Evolutionary conservation across 2,797 vertebrate species (phyloP).

Genomic region (Basileuterus tristriatus): DNA sequence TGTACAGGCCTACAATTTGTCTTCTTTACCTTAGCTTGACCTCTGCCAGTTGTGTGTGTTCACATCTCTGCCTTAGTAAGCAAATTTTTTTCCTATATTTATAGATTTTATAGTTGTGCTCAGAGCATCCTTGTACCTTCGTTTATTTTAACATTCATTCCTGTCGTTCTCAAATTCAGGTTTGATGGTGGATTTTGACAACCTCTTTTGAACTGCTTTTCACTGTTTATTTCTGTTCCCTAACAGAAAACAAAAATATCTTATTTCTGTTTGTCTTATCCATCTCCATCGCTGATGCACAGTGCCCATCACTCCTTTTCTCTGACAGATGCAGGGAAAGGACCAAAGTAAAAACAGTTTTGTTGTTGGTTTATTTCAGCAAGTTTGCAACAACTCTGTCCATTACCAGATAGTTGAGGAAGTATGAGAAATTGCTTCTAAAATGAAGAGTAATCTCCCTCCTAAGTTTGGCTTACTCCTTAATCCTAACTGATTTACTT

Average conservation of each 20-base stretch:
- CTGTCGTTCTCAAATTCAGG: background rate
- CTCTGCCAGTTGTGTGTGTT: background rate
- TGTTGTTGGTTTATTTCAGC: background rate
- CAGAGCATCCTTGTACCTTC: background rate
- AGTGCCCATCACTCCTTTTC: background rate
- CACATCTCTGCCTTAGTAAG: background rate
- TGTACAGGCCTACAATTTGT: background rate
- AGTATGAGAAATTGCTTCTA: background rate
- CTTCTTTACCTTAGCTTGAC: background rate
- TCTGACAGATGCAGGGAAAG: background rate
- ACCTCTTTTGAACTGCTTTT: background rate
- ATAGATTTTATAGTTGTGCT: background rate
- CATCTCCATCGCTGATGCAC: background rate
- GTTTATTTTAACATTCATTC: background rate
- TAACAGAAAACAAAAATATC: background rate
- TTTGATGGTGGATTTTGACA: background rate
- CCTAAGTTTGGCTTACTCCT: background rate
- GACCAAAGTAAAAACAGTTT: background rate
- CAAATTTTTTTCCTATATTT: background rate
- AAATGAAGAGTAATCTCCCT: background rate
- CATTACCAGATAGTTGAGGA: background rate
- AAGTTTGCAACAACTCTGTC: background rate
- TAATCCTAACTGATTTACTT: background rate
- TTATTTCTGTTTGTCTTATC: background rate
- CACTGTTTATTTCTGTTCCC: background rate